A percentile compares a stretch with the other conserved stretches of the same genome.
Conservation (phyloP, 2,797 vertebrate species). For the Acridotheres tristis region DNA sequence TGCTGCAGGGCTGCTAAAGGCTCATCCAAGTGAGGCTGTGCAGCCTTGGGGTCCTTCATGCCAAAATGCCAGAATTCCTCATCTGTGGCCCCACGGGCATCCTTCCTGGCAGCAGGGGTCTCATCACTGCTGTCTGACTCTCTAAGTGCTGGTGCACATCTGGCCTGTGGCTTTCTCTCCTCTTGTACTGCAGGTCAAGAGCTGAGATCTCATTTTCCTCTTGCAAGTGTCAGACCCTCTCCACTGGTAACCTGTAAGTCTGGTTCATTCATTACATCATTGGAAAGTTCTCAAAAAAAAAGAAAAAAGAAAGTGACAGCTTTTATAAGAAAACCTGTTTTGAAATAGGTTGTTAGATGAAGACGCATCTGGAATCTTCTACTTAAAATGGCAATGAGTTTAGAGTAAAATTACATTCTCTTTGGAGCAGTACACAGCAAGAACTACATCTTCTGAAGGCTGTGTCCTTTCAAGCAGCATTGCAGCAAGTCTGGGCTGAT, state of each 20-base stretch:
- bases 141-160: too few relatives aligned
- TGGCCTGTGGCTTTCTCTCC: not conserved
- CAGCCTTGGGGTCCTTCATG: not conserved
- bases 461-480: not conserved
- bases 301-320: fast-evolving
- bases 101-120: not conserved
- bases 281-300: not conserved
- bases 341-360: not conserved
- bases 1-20: not conserved
- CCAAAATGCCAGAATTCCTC: not conserved
- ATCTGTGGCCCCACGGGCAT: not conserved
- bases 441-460: not conserved
- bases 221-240: not conserved
- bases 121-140: not conserved
- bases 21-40: fast-evolving
- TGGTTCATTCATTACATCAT: not conserved
- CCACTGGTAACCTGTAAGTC: not conserved
- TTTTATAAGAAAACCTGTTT: not conserved
- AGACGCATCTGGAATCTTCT: not conserved
- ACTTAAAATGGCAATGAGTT: not conserved
- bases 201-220: not conserved
- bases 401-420: not conserved
- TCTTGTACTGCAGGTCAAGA: not conserved
- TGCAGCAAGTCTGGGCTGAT: not conserved
- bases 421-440: not conserved